These are phyloP conservation scores for Ivindomyrus marchei DNA, from an alignment of 2,113 vertebrate species.

Conservation along the genomic window DNA sequence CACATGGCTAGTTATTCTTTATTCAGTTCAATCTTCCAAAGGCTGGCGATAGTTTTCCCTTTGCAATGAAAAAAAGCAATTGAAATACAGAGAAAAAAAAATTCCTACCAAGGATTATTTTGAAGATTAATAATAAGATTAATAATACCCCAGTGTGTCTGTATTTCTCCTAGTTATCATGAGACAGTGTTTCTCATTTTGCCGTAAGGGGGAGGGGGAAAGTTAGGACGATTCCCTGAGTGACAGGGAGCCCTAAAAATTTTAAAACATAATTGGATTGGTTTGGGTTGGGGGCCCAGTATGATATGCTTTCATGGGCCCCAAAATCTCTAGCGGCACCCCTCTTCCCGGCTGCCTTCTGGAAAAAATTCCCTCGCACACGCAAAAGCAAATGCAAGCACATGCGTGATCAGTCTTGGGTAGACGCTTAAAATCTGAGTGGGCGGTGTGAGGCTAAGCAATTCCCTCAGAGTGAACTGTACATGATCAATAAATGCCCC, in stretches of 20 bases:
- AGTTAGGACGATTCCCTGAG: background rate
- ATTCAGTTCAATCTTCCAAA: constrained; percentile 27
- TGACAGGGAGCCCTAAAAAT: background rate
- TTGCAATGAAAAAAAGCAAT: constrained; percentile 47
- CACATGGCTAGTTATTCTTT: constrained; percentile 6
- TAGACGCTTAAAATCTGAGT: constrained; percentile 1
- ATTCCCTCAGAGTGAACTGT: constrained; percentile 34
- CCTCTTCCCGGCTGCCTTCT: constrained; percentile 19
- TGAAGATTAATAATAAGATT: constrained; percentile 5
- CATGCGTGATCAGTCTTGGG: background rate
- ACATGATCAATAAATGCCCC: constrained; percentile 32
- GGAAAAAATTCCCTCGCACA: constrained; percentile 40
- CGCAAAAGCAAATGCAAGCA: background rate
- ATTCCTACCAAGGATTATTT: constrained; percentile 41
- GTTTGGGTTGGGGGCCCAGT: background rate
- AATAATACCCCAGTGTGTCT: background rate
- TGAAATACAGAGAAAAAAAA: constrained; percentile 32
- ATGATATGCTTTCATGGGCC: background rate
- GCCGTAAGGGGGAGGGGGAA: background rate
- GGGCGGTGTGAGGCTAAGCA: constrained; percentile 35
- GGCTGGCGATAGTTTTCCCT: constrained; percentile 18
- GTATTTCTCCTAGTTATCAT: too few relatives aligned
- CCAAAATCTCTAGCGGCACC: background rate
- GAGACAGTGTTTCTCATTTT: background rate
- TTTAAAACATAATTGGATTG: background rate